These are phyloP conservation scores for Neolamprologus fasciatus DNA, from an alignment of 2,113 vertebrate genomes.

Conservation along the genomic window DNA sequence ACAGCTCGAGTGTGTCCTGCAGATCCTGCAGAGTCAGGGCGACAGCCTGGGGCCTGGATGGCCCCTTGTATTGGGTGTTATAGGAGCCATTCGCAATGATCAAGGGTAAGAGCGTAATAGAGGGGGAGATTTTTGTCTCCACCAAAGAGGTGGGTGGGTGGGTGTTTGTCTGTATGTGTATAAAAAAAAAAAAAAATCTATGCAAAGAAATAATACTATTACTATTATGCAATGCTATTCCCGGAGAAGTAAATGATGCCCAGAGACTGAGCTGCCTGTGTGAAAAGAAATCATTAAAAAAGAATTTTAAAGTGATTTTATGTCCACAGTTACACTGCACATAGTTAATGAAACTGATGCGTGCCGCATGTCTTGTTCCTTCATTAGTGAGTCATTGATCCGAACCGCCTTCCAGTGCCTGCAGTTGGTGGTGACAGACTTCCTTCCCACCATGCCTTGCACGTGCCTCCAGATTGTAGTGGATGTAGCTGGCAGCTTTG, in stretches of 20 bases:
- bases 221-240: not conserved
- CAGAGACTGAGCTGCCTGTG: not conserved
- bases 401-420: constrained; percentile 99
- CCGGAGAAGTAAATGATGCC: not conserved
- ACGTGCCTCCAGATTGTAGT: constrained; percentile 97
- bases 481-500: constrained; percentile 97
- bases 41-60: constrained; percentile 94
- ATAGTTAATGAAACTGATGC: not conserved
- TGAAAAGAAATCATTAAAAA: not conserved
- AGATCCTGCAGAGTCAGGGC: constrained; percentile 96
- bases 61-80: constrained; percentile 94
- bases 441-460: constrained; percentile 97
- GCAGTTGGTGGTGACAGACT: constrained; percentile 98
- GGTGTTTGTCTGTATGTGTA: fast-evolving
- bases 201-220: not conserved
- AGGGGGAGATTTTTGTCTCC: not conserved
- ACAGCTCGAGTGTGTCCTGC: constrained; percentile 93
- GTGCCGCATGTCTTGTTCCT: not conserved
- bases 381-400: constrained; percentile 88
- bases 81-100: constrained; percentile 96
- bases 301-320: not conserved
- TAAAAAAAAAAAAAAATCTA: not conserved
- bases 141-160: not conserved
- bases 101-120: constrained; percentile 80
- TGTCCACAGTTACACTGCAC: not conserved